Evolutionary conservation across 2,888 invertebrate species (phyloP), one percentile per base, ranked within the genome.

Genomic region (Hipparchia sbordonii): DNA sequence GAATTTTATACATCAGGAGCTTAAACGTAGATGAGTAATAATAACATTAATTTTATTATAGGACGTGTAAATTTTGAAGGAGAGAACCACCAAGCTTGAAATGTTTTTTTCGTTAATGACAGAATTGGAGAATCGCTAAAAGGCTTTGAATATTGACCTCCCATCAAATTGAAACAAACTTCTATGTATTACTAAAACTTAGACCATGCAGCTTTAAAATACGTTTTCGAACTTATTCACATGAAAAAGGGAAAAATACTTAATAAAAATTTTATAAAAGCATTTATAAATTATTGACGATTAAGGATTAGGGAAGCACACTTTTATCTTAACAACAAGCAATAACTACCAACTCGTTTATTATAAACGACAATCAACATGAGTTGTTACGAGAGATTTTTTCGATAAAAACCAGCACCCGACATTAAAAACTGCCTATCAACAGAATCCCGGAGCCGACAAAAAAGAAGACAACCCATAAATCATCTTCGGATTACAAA

Each of bases 1-100:
- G 76, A 80, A 79, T 76, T 77, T 78, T 81, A 81, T 80, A 79
- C 79, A 79, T 74, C 78, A 77, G 79, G 79, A 81, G 79, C 78
- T 63, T 60, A 65, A 39, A 70, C 48, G 61, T 71, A 59, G 59
- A 51, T 70, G 60, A 70, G 70, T 72, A 54, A 70, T 51, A 51
- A 67, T 52, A 56, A 52, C 5, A 12, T 12, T 52, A 52, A 52
- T 12, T 52, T 52, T 12, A 52, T 10, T 9, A 51, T 51, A 10
- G 51, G 51, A 9, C 51, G 3, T 9, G 10, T 3, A 51, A 51
- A 51, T 10, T 8, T 10, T 39, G 5, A 39, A 39, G 39, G 39
- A 39, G 39, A 39, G 39, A 39, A 39, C 39, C 39, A 39, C 39
- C 5, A 39, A 39, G 39, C 39, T 39, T 39, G 39, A 39, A 39